Evolutionary conservation across 2,888 invertebrate genomes (phyloP).

Genomic region (Epistrophe eligans): DNA sequence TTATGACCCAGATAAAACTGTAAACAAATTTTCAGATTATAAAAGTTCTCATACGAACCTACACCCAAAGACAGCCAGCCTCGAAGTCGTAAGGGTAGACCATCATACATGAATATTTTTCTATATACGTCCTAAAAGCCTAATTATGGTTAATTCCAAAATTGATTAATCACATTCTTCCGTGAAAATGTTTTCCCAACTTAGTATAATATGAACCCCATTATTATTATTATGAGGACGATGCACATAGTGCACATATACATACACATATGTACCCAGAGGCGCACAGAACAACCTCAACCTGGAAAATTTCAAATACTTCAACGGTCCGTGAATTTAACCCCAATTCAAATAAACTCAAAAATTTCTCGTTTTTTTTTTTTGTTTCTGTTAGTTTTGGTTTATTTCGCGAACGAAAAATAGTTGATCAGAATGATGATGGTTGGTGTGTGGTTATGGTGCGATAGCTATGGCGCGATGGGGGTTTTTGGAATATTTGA

Average conservation of each 20-base stretch:
- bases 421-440: conserved; percentile 14
- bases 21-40: background rate
- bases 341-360: conserved; percentile 44
- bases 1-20: background rate
- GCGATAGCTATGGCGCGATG: background rate
- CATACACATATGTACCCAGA: background rate
- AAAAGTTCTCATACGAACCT: background rate
- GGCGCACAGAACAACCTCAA: conserved; percentile 22
- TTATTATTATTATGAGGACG: conserved; percentile 10
- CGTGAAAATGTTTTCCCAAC: conserved; percentile 54
- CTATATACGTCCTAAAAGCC: conserved; percentile 34
- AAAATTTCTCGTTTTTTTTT: conserved; percentile 1
- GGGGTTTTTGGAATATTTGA: conserved; percentile 3
- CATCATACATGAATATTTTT: background rate
- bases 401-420: conserved; percentile 33
- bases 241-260: background rate
- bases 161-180: conserved; percentile 63
- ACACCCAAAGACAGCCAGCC: background rate
- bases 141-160: conserved; percentile 46
- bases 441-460: background rate
- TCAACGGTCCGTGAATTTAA: conserved; percentile 15
- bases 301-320: conserved; percentile 36
- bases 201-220: conserved; percentile 48
- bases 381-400: conserved; percentile 10
- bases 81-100: background rate